Conservation (phyloP, 2,797 vertebrate species). For the Intellagama lesueurii region DNA sequence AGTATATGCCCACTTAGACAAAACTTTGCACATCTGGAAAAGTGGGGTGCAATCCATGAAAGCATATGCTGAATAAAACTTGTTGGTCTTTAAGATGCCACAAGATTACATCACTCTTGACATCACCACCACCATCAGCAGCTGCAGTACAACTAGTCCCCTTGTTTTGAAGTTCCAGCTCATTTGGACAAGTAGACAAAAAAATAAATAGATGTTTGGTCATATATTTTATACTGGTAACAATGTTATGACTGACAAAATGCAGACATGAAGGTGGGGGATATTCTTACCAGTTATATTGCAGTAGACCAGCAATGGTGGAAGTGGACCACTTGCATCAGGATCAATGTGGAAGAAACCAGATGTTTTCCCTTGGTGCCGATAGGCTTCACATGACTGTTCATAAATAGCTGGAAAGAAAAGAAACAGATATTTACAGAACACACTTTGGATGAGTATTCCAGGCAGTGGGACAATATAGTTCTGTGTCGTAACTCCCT, state of each 20-base stretch:
- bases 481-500: neutral
- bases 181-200: neutral
- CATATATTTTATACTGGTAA: neutral
- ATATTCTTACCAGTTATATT: conserved; percentile 81
- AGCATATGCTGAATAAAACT: too few species aligned
- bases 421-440: neutral
- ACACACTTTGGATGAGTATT: neutral
- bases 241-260: neutral
- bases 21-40: neutral
- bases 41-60: neutral
- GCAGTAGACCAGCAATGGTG: conserved; percentile 79
- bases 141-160: neutral
- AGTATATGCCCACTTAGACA: too few species aligned
- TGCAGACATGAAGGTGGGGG: neutral
- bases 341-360: conserved; percentile 81
- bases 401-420: conserved; percentile 80
- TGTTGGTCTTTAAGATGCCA: too few species aligned
- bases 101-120: neutral
- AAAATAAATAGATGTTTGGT: neutral
- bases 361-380: conserved; percentile 78
- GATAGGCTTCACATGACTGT: conserved; percentile 81
- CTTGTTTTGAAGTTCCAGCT: neutral
- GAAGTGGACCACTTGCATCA: conserved; percentile 81
- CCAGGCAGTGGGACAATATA: neutral
- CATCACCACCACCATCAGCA: neutral